Conservation (phyloP, 2,888 invertebrate genomes). For the Himalopsyche tibetana region DNA sequence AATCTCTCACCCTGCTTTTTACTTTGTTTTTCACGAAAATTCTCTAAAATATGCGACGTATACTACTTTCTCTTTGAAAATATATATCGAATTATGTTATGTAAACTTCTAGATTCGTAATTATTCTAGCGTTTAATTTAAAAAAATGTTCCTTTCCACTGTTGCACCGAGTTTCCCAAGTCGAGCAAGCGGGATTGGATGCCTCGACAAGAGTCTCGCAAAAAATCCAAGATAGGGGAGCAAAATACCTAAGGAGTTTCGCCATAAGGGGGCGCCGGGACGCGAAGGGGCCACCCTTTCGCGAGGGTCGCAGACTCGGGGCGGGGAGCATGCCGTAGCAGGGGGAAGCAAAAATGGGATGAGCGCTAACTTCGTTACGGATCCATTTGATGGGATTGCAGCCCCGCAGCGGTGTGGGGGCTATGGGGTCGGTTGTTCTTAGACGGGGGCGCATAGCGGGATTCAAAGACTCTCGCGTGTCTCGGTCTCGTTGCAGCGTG, state of each 20-base stretch:
- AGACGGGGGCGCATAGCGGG: conserved; percentile 15
- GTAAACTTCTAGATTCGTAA: too few relatives aligned
- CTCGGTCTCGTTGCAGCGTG: conserved; percentile 20
- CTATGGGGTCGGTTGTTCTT: conserved; percentile 27
- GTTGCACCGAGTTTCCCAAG: neutral
- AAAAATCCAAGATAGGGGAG: conserved; percentile 43
- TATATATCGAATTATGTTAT: too few relatives aligned
- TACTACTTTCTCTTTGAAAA: too few relatives aligned
- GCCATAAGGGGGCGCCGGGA: conserved; percentile 17
- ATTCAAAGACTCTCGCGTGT: conserved; percentile 1
- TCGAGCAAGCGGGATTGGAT: conserved; percentile 34
- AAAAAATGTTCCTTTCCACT: neutral
- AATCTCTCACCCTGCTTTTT: too few relatives aligned
- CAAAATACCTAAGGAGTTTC: conserved; percentile 42
- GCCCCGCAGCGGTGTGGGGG: conserved; percentile 66
- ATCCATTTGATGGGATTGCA: conserved; percentile 88
- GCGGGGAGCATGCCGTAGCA: conserved; percentile 62
- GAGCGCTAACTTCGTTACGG: conserved; percentile 85
- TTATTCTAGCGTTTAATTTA: too few relatives aligned
- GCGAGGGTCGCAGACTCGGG: conserved; percentile 52
- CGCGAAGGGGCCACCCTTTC: conserved; percentile 3
- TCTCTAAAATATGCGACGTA: too few relatives aligned
- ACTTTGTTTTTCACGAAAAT: too few relatives aligned
- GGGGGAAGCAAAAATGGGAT: conserved; percentile 71
- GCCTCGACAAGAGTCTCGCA: conserved; percentile 42